These are phyloP conservation scores for Ornithoptera alexandrae DNA, from an alignment of 2,888 invertebrate species.

Conservation along the genomic window DNA sequence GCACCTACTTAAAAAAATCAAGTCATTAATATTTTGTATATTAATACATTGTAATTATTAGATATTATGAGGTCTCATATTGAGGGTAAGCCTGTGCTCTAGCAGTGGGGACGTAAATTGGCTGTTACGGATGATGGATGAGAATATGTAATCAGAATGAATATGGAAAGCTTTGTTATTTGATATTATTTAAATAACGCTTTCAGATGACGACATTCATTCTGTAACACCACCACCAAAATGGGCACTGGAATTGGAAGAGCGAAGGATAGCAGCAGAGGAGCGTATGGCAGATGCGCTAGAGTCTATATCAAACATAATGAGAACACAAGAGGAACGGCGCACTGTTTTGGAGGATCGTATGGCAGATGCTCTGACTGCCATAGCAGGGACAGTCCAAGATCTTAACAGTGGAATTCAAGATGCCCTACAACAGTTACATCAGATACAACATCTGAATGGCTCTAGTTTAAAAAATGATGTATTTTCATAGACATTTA, in stretches of 20 bases:
- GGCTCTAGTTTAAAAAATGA: slow-evolving; percentile 51
- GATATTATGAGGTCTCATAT: too few relatives aligned
- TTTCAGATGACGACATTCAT: slow-evolving; percentile 50
- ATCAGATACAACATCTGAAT: slow-evolving; percentile 44
- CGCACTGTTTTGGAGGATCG: slow-evolving; percentile 53
- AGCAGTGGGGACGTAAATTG: too few relatives aligned
- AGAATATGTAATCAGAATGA: too few relatives aligned
- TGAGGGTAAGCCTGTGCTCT: too few relatives aligned
- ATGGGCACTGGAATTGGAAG: slow-evolving; percentile 67
- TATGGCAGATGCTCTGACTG: slow-evolving; percentile 55
- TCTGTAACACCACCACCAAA: slow-evolving; percentile 58
- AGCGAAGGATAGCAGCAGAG: slow-evolving; percentile 61
- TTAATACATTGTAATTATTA: too few relatives aligned
- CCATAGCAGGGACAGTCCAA: slow-evolving; percentile 59
- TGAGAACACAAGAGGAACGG: slow-evolving; percentile 59
- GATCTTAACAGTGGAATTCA: slow-evolving; percentile 61
- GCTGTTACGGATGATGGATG: too few relatives aligned
- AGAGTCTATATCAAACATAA: slow-evolving; percentile 55
- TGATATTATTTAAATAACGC: not conserved
- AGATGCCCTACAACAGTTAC: slow-evolving; percentile 54
- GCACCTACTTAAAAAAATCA: too few relatives aligned
- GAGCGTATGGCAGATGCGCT: slow-evolving; percentile 65
- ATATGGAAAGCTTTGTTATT: too few relatives aligned
- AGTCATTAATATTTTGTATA: too few relatives aligned
- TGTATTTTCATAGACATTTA: slow-evolving; percentile 39